Conservation (phyloP, 35 echinoderm and acorn worm species). For the Ophioderma brevispina region DNA sequence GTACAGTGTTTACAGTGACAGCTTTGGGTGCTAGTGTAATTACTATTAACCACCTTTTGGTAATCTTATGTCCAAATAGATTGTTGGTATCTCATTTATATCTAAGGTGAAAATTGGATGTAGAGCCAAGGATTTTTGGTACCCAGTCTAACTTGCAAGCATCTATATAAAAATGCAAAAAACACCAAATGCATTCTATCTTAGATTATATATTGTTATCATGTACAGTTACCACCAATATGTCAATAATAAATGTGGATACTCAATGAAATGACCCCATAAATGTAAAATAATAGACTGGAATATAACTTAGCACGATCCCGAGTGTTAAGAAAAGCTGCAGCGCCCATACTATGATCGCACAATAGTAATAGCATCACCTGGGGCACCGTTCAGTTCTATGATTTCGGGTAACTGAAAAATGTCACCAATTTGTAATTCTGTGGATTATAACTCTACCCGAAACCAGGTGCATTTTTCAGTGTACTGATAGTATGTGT, state of each 20-base stretch:
- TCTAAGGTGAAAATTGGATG: not conserved
- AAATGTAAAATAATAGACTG: too few species aligned
- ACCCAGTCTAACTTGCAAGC: not conserved
- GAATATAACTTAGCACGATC: too few species aligned
- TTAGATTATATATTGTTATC: not conserved
- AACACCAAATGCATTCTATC: not conserved
- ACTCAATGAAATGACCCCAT: not conserved
- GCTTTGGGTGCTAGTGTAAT: not conserved
- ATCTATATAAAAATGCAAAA: not conserved
- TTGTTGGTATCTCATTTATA: not conserved
- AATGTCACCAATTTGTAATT: too few species aligned
- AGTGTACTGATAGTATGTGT: too few species aligned
- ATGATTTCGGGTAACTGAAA: too few species aligned
- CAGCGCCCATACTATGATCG: too few species aligned
- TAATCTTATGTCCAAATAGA: not conserved
- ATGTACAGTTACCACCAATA: not conserved
- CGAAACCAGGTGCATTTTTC: too few species aligned
- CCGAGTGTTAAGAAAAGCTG: too few species aligned
- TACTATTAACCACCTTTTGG: not conserved
- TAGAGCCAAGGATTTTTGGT: not conserved
- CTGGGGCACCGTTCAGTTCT: too few species aligned
- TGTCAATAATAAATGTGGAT: conserved; percentile 11
- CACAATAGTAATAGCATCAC: too few species aligned
- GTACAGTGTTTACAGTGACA: not conserved
- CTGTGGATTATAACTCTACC: too few species aligned